phyloP scores from a whole-genome alignment of 2,797 vertebrate species.

The Pseudocheirus occidentalis region DNA sequence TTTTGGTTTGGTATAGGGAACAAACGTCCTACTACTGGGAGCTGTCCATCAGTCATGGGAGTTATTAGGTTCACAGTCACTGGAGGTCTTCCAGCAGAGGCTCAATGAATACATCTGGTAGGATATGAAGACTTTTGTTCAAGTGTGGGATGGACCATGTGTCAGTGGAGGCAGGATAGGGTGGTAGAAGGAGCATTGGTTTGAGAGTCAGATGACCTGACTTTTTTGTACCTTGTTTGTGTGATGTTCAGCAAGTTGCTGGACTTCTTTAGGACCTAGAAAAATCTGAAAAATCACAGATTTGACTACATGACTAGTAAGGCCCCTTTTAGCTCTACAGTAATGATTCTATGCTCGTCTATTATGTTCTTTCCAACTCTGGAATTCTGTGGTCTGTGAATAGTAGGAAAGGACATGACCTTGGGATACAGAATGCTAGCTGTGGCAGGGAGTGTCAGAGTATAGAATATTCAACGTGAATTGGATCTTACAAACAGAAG shows the following conservation, averaged over 20 bases:
- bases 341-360: too few relatives aligned
- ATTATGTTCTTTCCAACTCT: neutral
- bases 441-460: neutral
- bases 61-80: neutral
- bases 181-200: neutral
- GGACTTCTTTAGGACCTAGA: neutral
- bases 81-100: neutral
- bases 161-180: neutral
- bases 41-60: neutral
- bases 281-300: neutral
- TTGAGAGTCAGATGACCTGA: neutral
- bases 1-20: neutral
- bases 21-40: neutral
- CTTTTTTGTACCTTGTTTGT: neutral
- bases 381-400: neutral
- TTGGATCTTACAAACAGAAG: neutral
- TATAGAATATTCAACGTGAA: neutral
- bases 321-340: neutral
- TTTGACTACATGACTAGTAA: neutral
- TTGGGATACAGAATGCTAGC: neutral
- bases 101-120: neutral
- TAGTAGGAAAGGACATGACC: neutral
- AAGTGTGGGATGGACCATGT: neutral
- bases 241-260: neutral
- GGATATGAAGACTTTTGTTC: neutral